phyloP scores from a whole-genome alignment of 2,113 vertebrate species.

The Ancistrus triradiatus region DNA sequence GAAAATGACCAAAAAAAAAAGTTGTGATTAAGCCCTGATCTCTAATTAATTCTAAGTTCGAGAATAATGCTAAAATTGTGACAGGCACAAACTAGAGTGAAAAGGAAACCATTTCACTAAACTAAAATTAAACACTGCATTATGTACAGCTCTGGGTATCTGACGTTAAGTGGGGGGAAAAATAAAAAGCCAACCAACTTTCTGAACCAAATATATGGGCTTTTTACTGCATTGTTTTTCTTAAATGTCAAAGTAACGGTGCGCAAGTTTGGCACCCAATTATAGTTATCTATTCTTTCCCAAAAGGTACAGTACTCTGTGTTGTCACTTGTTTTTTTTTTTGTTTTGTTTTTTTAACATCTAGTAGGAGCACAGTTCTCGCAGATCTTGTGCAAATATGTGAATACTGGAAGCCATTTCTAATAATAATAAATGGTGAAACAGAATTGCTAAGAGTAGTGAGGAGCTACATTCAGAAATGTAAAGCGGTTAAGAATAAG shows the following conservation, averaged over 20 bases:
- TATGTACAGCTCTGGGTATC: conserved; percentile 74
- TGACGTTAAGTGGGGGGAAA: conserved; percentile 56
- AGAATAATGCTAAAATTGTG: conserved; percentile 39
- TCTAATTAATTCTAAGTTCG: conserved; percentile 38
- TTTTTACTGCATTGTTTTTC: conserved; percentile 58
- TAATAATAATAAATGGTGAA: not conserved
- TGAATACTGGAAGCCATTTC: conserved; percentile 10
- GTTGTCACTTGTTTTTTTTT: conserved; percentile 52
- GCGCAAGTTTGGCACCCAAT: conserved; percentile 70
- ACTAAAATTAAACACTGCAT: conserved; percentile 53
- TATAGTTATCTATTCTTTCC: conserved; percentile 69
- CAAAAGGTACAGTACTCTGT: conserved; percentile 75
- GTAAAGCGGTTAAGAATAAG: not conserved
- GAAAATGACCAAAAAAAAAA: conserved; percentile 35
- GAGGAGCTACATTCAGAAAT: conserved; percentile 26
- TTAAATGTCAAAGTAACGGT: conserved; percentile 64
- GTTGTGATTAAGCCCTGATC: conserved; percentile 28
- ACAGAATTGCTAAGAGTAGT: conserved; percentile 16
- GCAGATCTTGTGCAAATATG: not conserved
- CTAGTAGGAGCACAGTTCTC: not conserved
- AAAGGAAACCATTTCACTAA: conserved; percentile 26
- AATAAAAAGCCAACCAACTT: conserved; percentile 67
- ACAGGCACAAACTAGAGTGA: conserved; percentile 18
- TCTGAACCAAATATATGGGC: conserved; percentile 49
- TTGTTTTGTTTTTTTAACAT: too few relatives aligned